Evolutionary conservation across 2,888 invertebrate genomes (phyloP), one percentile per base, ranked within the genome.

Genomic region (Cheilosia pagana): DNA sequence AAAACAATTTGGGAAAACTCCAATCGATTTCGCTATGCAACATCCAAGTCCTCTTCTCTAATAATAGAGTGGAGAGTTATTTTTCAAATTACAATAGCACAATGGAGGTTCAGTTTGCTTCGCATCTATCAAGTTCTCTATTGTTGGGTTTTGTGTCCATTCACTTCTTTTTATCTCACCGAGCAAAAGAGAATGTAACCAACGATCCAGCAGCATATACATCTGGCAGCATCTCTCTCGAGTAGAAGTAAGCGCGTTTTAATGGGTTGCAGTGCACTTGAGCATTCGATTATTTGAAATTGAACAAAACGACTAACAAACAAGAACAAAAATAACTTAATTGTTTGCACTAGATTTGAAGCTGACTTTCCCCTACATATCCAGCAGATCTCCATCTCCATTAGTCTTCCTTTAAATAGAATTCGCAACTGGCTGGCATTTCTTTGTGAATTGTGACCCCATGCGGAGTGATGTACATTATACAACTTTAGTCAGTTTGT

Each of bases 291-390:
- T 68, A 45, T 57, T 31, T 23, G 45, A 57, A 59, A 50, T n/a
- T 23, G 28, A 41, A 52, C 3, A 52, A 21, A 31, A 45, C 6
- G 28, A 52, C 1, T 2, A 16, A 21, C 10, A 28, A 41, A 21
- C 21, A 28, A 45, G 6, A 59, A 59, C 23, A 23, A 63, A 48
- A 63, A 63, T 52, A 52, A 21, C 53, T 23, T 67, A 67, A 63
- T 67, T 67, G 67, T 41, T 67, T 53, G 67, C 19, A 55, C 41
- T 68, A 55, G 19, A 53, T 68, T 68, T 10, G 25, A 68, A 68
- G 8, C 21, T 28, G 43, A 68, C 28, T 68, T 55, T 43, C 25
- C 53, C 43, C 39, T n/a, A 25, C 7, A 12, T 23, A 6, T 8
- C 12, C 19, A 50, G 21, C 50, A 48, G 6, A 4, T 21, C 10